Base-by-base conservation (phyloP, 2,888 invertebrate species). In the Ptychoptera albimana region DNA sequence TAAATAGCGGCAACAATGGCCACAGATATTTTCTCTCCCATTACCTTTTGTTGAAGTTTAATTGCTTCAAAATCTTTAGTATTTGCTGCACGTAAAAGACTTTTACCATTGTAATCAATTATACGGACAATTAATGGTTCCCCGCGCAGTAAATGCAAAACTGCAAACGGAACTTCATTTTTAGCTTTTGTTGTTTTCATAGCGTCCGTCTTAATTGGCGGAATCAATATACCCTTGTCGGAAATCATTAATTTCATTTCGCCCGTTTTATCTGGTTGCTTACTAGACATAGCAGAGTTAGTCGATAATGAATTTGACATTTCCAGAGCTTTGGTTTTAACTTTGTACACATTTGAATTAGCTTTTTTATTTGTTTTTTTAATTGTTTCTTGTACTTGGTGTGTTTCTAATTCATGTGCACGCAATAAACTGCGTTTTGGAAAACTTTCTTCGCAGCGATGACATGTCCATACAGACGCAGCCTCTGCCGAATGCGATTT, bases 101-200 rank as follows among this genome's bases (percentile, higher is more conserved):
- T 47, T 14, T 46, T 40, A 44, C 46, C 39, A 9, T 37, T 42
- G 32, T 38, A 36, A 50, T 74, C 70, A 43, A 76, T 64, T 1
- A 82, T 75, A 54, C 80, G 77, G 11, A 82, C 81, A 39, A 82
- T 61, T 1, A 80, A 76, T 1, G 81, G 79, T 45, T 74, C 71
- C 9, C 77, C 77, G 51, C 73, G 73, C 37, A 75, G 69, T 11
- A 80, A 78, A 51, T 79, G 76, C 42, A 81, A 61, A 41, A 82
- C 63, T 1, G 81, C 82, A 55, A 82, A 82, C 0, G 82, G 80
- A 0, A 75, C 79, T 57, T 80, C 77, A 38, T 74, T 75, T 2
- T 73, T 72, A 7, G 73, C 66, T 47, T 76, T 54, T 5, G 80
- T 79, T 8, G 72, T 70, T 42, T 73, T 73, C 79, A 82, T 79